Conservation (phyloP, 2,113 vertebrate genomes). For the Halichoerus grypus region DNA sequence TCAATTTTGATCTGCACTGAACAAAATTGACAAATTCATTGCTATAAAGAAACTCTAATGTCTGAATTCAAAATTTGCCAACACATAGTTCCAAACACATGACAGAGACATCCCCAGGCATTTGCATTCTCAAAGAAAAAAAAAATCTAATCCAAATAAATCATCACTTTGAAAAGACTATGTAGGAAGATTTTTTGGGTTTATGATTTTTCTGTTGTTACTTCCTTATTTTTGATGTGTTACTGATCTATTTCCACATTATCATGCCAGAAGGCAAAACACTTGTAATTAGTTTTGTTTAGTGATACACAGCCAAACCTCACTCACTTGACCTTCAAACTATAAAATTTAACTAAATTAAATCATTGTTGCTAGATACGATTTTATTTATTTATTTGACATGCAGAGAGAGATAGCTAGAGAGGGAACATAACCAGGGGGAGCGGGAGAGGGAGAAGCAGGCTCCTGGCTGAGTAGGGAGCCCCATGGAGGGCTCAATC, state of each 20-base stretch:
- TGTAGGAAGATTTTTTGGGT: background rate
- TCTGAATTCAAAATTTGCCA: background rate
- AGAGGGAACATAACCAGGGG: no score
- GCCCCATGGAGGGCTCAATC: no score
- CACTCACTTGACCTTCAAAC: background rate
- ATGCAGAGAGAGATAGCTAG: no score
- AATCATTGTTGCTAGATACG: background rate
- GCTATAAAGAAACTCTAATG: background rate
- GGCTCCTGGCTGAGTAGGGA: no score
- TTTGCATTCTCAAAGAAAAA: background rate
- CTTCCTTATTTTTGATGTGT: background rate
- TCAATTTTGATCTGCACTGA: background rate
- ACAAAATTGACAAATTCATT: background rate
- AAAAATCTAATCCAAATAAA: background rate
- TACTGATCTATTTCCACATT: background rate
- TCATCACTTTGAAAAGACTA: background rate
- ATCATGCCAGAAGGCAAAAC: background rate
- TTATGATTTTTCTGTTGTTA: background rate
- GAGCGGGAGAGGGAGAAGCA: no score
- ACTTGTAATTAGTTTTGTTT: background rate
- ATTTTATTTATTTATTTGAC: no score
- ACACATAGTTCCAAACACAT: background rate
- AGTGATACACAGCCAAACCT: background rate
- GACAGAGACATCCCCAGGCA: background rate
- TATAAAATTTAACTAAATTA: background rate